Evolutionary conservation across 2,113 vertebrate species (phyloP).

Genomic region (Candoia aspera): DNA sequence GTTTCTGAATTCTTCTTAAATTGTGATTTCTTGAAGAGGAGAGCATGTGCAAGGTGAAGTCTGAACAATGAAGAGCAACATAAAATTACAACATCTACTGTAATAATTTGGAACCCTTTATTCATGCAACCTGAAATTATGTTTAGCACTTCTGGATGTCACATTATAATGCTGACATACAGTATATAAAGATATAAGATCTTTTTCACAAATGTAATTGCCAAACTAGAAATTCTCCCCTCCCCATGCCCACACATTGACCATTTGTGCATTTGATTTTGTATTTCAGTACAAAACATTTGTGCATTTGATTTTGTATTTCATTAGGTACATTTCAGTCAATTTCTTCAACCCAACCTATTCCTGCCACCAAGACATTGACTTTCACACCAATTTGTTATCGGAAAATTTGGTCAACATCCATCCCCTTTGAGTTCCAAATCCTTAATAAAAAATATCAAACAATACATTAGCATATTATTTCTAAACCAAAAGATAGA

Average conservation of each 20-base stretch:
- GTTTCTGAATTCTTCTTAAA: background rate
- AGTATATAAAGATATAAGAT: background rate
- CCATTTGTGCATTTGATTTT: background rate
- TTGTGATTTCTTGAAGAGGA: background rate
- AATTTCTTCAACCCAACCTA: background rate
- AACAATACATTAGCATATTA: background rate
- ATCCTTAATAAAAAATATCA: constrained; percentile 4
- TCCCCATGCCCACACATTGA: background rate
- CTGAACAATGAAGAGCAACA: background rate
- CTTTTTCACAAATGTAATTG: background rate
- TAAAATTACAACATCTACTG: background rate
- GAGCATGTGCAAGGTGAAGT: background rate
- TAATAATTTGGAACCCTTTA: background rate
- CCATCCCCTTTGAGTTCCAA: background rate
- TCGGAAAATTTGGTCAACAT: background rate
- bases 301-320: background rate
- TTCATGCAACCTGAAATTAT: background rate
- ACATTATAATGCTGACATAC: background rate
- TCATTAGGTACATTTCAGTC: background rate
- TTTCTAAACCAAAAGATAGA: background rate
- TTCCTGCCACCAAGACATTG: background rate
- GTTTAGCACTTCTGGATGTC: background rate
- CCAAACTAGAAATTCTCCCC: background rate
- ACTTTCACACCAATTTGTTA: background rate
- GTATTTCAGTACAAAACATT: background rate